These are phyloP conservation scores for Calypte anna DNA, from an alignment of 2,113 vertebrate species.

Conservation along the genomic window DNA sequence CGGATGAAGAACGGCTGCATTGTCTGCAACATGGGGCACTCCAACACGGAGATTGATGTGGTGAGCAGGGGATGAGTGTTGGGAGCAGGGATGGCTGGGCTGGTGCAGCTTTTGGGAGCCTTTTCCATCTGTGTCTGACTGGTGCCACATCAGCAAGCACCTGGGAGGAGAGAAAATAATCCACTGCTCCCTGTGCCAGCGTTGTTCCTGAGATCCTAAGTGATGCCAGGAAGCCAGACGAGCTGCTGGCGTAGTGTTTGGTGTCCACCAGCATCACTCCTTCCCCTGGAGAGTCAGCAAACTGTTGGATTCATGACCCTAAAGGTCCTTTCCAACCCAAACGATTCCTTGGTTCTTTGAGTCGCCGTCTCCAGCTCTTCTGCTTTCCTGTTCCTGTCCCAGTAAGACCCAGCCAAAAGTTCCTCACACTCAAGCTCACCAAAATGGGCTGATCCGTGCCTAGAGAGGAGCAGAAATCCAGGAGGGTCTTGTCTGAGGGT, in stretches of 20 bases:
- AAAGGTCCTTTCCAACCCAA: too few species aligned
- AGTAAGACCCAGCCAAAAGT: not conserved
- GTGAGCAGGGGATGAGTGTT: slow-evolving; percentile 59
- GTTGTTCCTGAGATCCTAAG: not conserved
- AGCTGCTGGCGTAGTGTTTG: not conserved
- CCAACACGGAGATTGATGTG: slow-evolving; percentile 99
- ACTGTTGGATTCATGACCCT: too few species aligned
- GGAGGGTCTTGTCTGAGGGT: not conserved
- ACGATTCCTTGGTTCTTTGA: too few species aligned
- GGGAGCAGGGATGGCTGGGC: not conserved
- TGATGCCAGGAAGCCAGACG: not conserved
- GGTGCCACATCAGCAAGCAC: not conserved
- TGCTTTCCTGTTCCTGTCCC: fast-evolving
- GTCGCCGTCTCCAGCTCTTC: not conserved
- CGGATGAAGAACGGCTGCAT: slow-evolving; percentile 99
- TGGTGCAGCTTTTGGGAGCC: fast-evolving
- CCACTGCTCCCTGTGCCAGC: fast-evolving
- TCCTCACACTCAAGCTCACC: fast-evolving
- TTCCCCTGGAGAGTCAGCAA: not conserved
- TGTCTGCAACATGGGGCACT: slow-evolving; percentile 99
- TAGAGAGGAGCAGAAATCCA: not conserved
- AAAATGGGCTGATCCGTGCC: not conserved
- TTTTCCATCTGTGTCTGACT: fast-evolving
- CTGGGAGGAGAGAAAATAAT: not conserved
- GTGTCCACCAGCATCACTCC: not conserved